phyloP scores from a whole-genome alignment of 2,797 vertebrate species.

The Emydoidea blandingii region DNA sequence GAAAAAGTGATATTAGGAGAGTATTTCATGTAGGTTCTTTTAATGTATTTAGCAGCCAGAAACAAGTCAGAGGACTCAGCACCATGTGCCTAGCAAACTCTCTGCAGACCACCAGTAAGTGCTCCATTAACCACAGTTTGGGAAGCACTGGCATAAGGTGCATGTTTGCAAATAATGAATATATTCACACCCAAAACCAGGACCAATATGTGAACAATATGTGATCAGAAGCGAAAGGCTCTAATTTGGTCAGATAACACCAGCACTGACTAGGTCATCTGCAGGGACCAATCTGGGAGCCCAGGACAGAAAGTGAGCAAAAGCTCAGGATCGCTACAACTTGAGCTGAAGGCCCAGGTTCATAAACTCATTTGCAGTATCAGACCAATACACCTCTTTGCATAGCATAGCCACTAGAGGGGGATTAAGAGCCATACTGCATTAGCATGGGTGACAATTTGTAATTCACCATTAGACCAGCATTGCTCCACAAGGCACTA shows the following conservation, averaged over 20 bases:
- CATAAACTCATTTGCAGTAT: background rate
- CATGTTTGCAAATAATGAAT: background rate
- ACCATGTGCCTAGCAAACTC: conserved; percentile 6
- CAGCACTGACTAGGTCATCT: background rate
- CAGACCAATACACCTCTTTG: background rate
- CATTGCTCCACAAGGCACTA: background rate
- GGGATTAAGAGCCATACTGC: background rate
- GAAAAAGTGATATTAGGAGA: conserved; percentile 11
- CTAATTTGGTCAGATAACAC: background rate
- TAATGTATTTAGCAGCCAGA: conserved; percentile 56
- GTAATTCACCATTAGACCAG: background rate
- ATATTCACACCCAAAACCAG: background rate
- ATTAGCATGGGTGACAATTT: background rate
- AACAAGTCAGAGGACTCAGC: conserved; percentile 38
- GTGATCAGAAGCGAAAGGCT: background rate
- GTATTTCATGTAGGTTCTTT: conserved; percentile 53
- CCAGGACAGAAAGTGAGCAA: background rate
- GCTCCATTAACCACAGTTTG: background rate
- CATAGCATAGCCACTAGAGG: background rate
- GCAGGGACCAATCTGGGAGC: background rate
- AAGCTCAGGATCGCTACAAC: background rate
- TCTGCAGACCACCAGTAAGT: background rate
- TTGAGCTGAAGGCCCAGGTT: background rate
- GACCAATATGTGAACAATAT: background rate
- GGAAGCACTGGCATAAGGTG: background rate